These are phyloP conservation scores for Chromobotia macracanthus DNA, from an alignment of 2,797 vertebrate species.

Conservation along the genomic window DNA sequence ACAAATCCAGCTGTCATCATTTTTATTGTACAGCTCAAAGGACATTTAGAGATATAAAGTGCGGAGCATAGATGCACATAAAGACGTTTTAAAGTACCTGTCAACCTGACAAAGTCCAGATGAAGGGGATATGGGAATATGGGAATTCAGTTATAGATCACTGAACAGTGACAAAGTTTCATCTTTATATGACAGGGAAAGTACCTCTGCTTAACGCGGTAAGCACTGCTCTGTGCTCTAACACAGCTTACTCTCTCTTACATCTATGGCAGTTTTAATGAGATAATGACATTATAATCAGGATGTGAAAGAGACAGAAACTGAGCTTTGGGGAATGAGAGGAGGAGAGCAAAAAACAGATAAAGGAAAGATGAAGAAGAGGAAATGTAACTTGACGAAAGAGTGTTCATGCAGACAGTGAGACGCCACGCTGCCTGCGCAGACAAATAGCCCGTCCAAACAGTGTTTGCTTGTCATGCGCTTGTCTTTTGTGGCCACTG, in stretches of 20 bases:
- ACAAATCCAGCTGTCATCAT: constrained; percentile 30
- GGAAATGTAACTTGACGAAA: constrained; percentile 86
- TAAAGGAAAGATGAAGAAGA: constrained; percentile 75
- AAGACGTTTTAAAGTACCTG: constrained; percentile 34
- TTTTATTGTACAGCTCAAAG: constrained; percentile 4
- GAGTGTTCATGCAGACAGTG: constrained; percentile 85
- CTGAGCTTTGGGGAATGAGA: constrained; percentile 49
- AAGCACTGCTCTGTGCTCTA: constrained; percentile 40
- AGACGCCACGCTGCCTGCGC: constrained; percentile 88
- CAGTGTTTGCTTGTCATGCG: constrained; percentile 87
- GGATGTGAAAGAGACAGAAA: constrained; percentile 63
- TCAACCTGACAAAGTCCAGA: constrained; percentile 41
- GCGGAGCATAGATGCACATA: constrained; percentile 8
- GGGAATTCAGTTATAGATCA: constrained; percentile 18
- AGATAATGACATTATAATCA: constrained; percentile 65
- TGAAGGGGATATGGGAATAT: constrained; percentile 12
- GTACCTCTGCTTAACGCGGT: constrained; percentile 28
- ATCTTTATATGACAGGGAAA: constrained; percentile 13
- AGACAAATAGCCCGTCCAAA: constrained; percentile 89
- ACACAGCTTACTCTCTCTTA: constrained; percentile 40
- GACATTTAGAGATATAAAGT: constrained; percentile 1
- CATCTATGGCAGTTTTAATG: constrained; percentile 59
- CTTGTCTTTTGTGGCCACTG: constrained; percentile 82
- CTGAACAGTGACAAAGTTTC: constrained; percentile 11
- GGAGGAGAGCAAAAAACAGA: constrained; percentile 46